Percentiles rank a stretch among this genome's conserved stretches.
These are phyloP conservation scores for Napeogenes inachia DNA, from an alignment of 2,888 invertebrate species.

Conservation along the genomic window DNA sequence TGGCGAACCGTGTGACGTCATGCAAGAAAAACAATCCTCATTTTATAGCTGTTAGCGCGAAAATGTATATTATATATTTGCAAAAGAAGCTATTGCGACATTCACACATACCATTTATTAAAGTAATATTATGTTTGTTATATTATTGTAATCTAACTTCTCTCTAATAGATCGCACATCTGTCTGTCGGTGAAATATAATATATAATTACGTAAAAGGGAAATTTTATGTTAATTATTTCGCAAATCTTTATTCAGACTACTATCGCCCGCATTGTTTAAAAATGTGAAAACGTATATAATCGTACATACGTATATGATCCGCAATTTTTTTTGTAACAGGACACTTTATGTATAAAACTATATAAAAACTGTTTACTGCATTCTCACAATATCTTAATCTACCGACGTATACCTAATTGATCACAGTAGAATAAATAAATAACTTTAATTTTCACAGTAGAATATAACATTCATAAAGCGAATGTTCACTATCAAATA, in stretches of 20 bases:
- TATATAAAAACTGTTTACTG: neutral
- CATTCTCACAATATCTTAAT: no score
- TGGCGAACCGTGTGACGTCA: constrained; percentile 9
- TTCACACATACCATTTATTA: constrained; percentile 4
- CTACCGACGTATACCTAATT: no score
- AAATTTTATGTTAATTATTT: neutral
- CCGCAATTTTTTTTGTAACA: neutral
- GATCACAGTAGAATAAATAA: no score
- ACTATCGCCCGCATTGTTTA: neutral
- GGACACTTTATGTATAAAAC: neutral
- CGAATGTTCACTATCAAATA: no score
- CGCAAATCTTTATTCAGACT: neutral
- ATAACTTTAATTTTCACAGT: no score
- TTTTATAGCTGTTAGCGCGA: constrained; percentile 13
- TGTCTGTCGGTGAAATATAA: no score
- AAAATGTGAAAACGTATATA: neutral
- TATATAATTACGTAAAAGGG: no score
- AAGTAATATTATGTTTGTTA: neutral
- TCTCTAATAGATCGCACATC: neutral
- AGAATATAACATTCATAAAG: no score
- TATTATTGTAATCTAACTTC: neutral
- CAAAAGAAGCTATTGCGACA: constrained; percentile 13
- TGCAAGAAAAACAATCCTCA: constrained; percentile 12
- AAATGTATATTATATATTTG: constrained; percentile 10
- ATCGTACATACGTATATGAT: neutral